Percentiles rank a stretch among this genome's conserved stretches.
These are phyloP conservation scores for Charaxes varanes DNA, from an alignment of 1,140 invertebrate species.

Conservation along the genomic window DNA sequence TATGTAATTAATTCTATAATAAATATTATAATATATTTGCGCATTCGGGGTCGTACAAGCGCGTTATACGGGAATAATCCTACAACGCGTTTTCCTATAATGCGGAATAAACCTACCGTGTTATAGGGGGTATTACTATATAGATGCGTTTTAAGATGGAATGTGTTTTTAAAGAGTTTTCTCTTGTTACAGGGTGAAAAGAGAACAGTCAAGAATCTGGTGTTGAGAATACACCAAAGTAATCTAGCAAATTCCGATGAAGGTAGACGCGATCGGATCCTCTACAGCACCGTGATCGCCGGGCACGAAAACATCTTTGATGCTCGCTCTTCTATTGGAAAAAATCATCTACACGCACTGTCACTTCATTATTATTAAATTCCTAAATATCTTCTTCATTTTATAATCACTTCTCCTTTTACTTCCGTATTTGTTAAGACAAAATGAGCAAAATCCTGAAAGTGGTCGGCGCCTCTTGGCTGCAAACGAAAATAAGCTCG, in stretches of 20 bases:
- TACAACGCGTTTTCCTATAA: too few species aligned
- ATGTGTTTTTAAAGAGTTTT: slow-evolving; percentile 14
- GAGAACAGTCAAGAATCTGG: slow-evolving; percentile 33
- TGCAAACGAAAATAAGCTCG: slow-evolving; percentile 82
- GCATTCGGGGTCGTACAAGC: too few species aligned
- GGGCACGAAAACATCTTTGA: slow-evolving; percentile 45
- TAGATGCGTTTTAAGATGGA: too few species aligned
- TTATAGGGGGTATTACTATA: too few species aligned
- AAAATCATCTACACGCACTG: slow-evolving; percentile 64
- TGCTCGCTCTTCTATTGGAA: slow-evolving; percentile 57
- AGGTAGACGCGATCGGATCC: slow-evolving; percentile 32
- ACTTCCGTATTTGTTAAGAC: slow-evolving; percentile 20
- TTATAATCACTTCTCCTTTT: slow-evolving; percentile 54
- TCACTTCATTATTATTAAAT: slow-evolving; percentile 74
- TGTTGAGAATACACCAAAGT: slow-evolving; percentile 35
- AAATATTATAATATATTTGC: too few species aligned
- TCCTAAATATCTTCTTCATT: slow-evolving; percentile 70
- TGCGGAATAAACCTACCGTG: too few species aligned
- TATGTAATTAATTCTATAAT: too few species aligned
- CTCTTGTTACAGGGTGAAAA: slow-evolving; percentile 59
- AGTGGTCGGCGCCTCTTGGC: slow-evolving; percentile 85
- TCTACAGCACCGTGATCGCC: slow-evolving; percentile 35
- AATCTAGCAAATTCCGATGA: slow-evolving; percentile 39
- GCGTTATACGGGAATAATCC: too few species aligned
- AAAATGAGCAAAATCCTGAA: slow-evolving; percentile 78